These are phyloP conservation scores for Conchocele bisecta DNA, from an alignment of 2,888 invertebrate genomes.

Conservation along the genomic window DNA sequence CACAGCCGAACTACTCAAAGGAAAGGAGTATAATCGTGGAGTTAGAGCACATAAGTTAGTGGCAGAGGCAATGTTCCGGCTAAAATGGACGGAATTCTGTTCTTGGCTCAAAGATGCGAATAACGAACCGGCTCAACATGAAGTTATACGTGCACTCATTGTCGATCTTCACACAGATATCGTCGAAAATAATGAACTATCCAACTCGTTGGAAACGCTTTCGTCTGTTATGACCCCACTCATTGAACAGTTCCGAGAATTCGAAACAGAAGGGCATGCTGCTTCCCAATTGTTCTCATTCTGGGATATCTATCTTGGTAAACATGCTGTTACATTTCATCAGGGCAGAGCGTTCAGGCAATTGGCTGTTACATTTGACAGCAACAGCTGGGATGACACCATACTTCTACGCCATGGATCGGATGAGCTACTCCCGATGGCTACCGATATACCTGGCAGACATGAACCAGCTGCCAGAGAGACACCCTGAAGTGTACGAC, in stretches of 20 bases:
- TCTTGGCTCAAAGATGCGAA: no score
- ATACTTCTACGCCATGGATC: constrained; percentile 2
- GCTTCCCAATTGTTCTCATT: background rate
- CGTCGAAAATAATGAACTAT: background rate
- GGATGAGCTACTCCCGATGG: constrained; percentile 1
- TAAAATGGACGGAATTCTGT: no score
- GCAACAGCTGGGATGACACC: background rate
- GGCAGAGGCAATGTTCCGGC: no score
- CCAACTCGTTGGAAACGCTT: background rate
- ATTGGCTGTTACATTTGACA: background rate
- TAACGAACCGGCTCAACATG: no score
- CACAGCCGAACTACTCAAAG: no score
- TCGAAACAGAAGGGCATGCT: background rate
- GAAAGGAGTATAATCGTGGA: no score
- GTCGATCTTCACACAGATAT: no score
- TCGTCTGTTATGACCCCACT: background rate
- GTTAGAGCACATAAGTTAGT: no score
- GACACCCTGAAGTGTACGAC: background rate
- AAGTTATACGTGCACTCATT: no score
- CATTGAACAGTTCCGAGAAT: background rate
- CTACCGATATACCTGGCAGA: background rate
- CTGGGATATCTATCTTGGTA: background rate
- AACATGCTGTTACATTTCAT: background rate
- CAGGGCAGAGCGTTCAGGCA: background rate
- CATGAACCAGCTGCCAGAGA: background rate